Percentiles rank a stretch among this genome's conserved stretches.
These are phyloP conservation scores for Struthidea cinerea DNA, from an alignment of 2,113 vertebrate genomes.

Conservation along the genomic window DNA sequence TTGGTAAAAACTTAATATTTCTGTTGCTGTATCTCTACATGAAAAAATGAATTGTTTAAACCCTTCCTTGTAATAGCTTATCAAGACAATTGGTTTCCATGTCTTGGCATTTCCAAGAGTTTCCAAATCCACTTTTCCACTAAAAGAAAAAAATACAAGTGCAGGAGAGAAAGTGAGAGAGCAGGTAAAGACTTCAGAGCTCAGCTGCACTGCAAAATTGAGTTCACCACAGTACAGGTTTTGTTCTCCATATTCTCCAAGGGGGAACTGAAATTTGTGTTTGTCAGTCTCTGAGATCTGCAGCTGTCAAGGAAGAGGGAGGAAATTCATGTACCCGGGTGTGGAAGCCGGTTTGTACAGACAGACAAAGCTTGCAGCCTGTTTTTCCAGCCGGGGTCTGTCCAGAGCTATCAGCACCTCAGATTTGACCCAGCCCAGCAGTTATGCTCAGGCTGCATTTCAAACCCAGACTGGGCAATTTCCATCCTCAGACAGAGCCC, in stretches of 20 bases:
- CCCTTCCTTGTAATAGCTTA: neutral
- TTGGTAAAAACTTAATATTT: neutral
- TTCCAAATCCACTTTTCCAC: neutral
- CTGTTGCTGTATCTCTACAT: neutral
- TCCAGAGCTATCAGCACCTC: neutral
- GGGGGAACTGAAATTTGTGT: neutral
- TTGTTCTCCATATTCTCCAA: neutral
- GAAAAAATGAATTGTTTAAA: neutral
- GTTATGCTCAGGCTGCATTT: neutral
- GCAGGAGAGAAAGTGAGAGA: neutral
- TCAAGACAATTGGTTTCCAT: neutral
- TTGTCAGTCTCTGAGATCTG: neutral
- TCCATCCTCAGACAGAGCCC: neutral
- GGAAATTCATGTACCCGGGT: neutral
- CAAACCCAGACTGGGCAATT: accelerated
- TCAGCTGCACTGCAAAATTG: neutral
- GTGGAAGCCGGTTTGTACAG: neutral
- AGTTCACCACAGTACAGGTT: neutral
- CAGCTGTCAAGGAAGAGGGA: neutral
- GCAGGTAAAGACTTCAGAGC: neutral
- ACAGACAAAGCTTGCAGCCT: neutral
- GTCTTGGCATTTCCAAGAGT: neutral
- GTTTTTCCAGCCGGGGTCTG: neutral
- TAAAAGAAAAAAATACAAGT: neutral
- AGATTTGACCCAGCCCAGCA: neutral